These are phyloP conservation scores for Agrochola macilenta DNA, from an alignment of 2,888 invertebrate species.

Conservation along the genomic window DNA sequence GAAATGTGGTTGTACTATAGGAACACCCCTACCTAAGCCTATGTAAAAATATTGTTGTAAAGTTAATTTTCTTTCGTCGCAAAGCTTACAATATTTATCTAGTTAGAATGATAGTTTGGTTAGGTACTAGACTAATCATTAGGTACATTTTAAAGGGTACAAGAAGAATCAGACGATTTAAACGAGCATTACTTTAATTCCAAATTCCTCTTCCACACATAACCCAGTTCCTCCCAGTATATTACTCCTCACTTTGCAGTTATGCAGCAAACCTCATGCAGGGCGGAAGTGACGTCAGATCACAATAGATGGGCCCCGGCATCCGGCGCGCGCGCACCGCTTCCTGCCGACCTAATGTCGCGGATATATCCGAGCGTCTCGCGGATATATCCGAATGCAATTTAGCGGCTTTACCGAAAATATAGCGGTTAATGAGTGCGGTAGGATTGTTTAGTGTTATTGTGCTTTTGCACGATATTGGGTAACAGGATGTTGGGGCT, in stretches of 20 bases:
- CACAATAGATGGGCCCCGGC: slow-evolving; percentile 81
- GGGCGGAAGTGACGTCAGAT: slow-evolving; percentile 81
- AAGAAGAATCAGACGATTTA: not conserved
- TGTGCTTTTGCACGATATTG: slow-evolving; percentile 48
- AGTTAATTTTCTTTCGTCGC: not conserved
- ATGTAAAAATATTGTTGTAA: not conserved
- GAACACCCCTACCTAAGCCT: no score
- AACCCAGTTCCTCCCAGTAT: slow-evolving; percentile 32
- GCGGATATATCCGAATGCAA: slow-evolving; percentile 82
- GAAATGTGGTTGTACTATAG: no score
- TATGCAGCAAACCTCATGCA: slow-evolving; percentile 64
- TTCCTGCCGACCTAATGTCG: slow-evolving; percentile 82
- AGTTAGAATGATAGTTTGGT: not conserved
- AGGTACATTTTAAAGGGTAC: not conserved
- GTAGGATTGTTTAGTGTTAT: slow-evolving; percentile 62
- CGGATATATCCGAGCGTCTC: slow-evolving; percentile 80
- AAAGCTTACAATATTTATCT: not conserved
- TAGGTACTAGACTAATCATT: not conserved
- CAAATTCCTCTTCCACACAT: slow-evolving; percentile 6
- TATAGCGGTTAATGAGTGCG: slow-evolving; percentile 82
- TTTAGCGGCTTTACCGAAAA: slow-evolving; percentile 80
- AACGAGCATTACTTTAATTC: not conserved
- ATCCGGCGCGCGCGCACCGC: slow-evolving; percentile 84
- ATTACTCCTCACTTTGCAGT: slow-evolving; percentile 54
- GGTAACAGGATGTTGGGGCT: slow-evolving; percentile 17